Evolutionary conservation across 2,797 vertebrate genomes (phyloP).

Genomic region (Xiphorhynchus erythropygius): DNA sequence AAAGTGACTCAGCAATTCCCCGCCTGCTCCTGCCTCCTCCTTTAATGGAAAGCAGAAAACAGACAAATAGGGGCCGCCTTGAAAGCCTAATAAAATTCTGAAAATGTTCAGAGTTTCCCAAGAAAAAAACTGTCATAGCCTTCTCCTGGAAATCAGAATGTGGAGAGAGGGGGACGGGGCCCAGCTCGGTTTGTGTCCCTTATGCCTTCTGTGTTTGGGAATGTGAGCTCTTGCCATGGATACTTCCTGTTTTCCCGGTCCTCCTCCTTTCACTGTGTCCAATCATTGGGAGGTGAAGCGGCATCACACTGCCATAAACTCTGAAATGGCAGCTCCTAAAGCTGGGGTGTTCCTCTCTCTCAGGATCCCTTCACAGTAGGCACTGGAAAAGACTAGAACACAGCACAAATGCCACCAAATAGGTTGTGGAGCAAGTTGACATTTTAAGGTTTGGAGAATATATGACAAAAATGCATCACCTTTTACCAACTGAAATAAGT

Average conservation of each 20-base stretch:
- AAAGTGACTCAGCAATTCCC: neutral
- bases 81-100: neutral
- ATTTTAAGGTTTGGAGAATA: neutral
- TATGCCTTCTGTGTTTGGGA: neutral
- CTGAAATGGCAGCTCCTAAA: neutral
- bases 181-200: fast-evolving
- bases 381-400: neutral
- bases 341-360: neutral
- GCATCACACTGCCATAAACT: neutral
- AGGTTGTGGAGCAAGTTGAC: neutral
- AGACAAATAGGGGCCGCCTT: neutral
- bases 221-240: fast-evolving
- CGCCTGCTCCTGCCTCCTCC: neutral
- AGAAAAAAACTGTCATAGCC: neutral
- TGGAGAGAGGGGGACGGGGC: neutral
- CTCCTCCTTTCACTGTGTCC: neutral
- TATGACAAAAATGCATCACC: neutral
- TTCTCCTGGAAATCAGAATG: neutral
- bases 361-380: neutral
- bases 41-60: neutral
- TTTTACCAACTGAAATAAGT: neutral
- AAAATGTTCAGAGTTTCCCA: neutral
- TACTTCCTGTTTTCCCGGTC: neutral
- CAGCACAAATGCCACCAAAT: neutral
- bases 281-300: neutral